Base-by-base conservation (phyloP, 2,888 invertebrate species). In the Eucriotettix oculatus region DNA sequence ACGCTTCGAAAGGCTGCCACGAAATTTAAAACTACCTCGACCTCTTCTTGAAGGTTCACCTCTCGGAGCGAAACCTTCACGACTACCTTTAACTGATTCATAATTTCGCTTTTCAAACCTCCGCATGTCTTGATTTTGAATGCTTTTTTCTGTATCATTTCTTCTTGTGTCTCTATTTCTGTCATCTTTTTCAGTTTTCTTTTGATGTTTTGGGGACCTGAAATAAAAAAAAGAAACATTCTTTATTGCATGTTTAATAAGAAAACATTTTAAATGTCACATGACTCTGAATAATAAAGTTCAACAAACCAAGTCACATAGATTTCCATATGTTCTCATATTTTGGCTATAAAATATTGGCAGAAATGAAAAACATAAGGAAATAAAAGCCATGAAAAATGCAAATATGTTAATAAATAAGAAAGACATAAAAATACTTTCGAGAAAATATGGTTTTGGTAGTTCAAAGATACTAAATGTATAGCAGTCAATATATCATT, bases 41-140 rank as follows among this genome's bases (percentile, higher is more conserved):
- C 93, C 93, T 61, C 92, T 83, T 58, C 92, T 78, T 1, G 91
- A 91, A 0, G 93, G 93, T 72, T 92, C 92, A 1, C 93, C 93
- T 29, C 90, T 81, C 0, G 92, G 92, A 1, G 88, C 85, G 73
- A 91, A 91, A 56, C 86, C 87, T 68, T 87, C 87, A 61, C 82
- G 75, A 76, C 76, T 69, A 75, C 75, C 71, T 79, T 66, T 68
- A 66, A 52, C 64, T 78, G 77, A 67, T 80, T 78, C 63, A 41
- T 61, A 61, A 43, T 56, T 54, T 16, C 63, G 58, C 52, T 59
- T 63, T 42, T 59, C 62, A 55, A 53, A 61, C 11, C 61, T 56
- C 48, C 59, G 60, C 11, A 58, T 54, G 43, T 60, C 63, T 16
- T 57, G 48, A 48, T 52, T 52, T 41, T 57, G 42, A 54, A 58